Evolutionary conservation across 2,797 vertebrate genomes (phyloP), one percentile per base, ranked within the genome.

Genomic region (Pseudopleuronectes americanus): DNA sequence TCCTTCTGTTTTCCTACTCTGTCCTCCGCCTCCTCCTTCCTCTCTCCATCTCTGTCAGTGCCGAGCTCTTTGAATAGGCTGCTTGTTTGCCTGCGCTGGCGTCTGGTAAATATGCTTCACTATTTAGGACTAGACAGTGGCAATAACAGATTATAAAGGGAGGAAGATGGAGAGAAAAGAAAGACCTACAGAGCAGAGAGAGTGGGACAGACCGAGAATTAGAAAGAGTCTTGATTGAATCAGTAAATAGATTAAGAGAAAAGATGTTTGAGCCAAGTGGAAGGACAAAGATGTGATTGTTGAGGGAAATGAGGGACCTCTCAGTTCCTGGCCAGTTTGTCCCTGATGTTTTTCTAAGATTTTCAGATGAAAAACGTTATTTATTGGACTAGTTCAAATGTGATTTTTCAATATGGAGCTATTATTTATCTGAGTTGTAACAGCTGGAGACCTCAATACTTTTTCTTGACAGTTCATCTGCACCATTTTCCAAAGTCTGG

Each of bases 251-350:
- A 85, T 81, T 53, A 58, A 52, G 68, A 73, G 82, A 64, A 87
- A 92, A 84, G 83, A 81, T 84, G 87, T 87, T 86, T 54, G 82
- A 75, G 87, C 85, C 88, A 84, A 90, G 82, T 74, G 81, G 74
- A 67, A 4, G 74, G 63, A 91, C 87, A 88, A 87, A 85, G 82
- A 71, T 59, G 4, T 26, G 69, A 68, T 89, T 87, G 84, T 91
- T 64, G 38, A 68, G 57, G 22, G 62, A 8, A 66, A 73, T 63
- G 64, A 59, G 61, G 62, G 54, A 21, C 62, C 79, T 75, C 80
- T 85, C 66, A 78, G 53, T 70, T 79, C 62, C 77, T 58, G 59
- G 63, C 80, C 74, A 84, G 71, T 84, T 57, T 49, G 54, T 66
- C 74, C 49, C 59, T 71, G 57, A 80, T 87, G 80, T 84, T 84